phyloP scores from a whole-genome alignment of 2,888 invertebrate genomes.

The Sinhomidia bicolor region DNA sequence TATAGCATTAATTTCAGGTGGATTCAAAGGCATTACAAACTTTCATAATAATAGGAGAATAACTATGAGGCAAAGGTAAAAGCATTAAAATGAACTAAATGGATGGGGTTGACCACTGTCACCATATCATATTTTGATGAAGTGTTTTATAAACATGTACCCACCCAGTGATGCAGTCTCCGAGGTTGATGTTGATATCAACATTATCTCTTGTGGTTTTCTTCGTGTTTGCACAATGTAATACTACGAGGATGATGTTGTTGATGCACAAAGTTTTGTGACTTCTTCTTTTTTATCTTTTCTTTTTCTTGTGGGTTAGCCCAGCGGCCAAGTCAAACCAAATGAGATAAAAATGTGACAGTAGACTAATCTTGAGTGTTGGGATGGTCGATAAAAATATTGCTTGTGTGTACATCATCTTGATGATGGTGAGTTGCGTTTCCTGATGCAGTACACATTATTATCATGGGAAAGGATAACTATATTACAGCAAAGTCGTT shows the following conservation, averaged over 20 bases:
- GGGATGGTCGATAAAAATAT: neutral
- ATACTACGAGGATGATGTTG: neutral
- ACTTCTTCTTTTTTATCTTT: neutral
- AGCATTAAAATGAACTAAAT: too few relatives aligned
- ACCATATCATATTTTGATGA: neutral
- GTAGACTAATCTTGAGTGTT: neutral
- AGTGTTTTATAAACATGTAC: neutral
- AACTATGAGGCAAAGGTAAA: too few relatives aligned
- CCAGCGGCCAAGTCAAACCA: neutral
- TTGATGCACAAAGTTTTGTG: neutral
- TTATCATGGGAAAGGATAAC: neutral
- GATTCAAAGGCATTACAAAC: too few relatives aligned
- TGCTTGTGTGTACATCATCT: neutral
- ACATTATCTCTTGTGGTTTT: slow-evolving; percentile 8
- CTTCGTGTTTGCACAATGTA: slow-evolving; percentile 6
- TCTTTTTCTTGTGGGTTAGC: neutral
- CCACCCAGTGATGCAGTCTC: slow-evolving; percentile 45
- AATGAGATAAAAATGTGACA: slow-evolving; percentile 17
- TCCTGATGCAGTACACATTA: slow-evolving; percentile 23
- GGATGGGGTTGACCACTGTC: neutral
- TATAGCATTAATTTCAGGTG: neutral
- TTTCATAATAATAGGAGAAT: too few relatives aligned
- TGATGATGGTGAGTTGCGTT: too few relatives aligned
- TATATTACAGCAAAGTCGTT: too few relatives aligned
- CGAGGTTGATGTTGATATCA: slow-evolving; percentile 50